Base-by-base conservation (phyloP, 37 sponge, comb jelly and placozoan genomes). In the Beroe ovata region DNA sequence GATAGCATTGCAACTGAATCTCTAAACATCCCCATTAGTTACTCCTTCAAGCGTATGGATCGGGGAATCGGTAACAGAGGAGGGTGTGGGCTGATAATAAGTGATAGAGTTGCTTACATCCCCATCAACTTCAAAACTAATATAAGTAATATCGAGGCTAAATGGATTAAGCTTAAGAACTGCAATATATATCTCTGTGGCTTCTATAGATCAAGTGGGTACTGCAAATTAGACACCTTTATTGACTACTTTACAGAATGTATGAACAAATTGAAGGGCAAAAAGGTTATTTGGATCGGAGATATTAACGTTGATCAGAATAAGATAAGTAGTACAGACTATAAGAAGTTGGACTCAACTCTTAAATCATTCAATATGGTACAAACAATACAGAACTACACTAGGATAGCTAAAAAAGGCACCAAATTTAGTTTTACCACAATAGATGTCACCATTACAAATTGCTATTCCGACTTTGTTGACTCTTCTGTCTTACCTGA, bases 31-130 rank as follows among this genome's bases (percentile, higher is more conserved):
- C 63, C 63, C 6, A 28, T 25, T n/a, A 28, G 4, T 16, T 62
- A 28, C 20, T n/a, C 23, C 4, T 25, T 62, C 23, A n/a, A n/a
- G 20, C 63, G 63, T 4, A 62, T 20, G 4, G 63, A 62, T 62
- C 8, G 63, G 20, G 28, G 28, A 8, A 62, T 6, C 21, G 29
- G 63, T 62, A n/a, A 14, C 4, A 21, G 63, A 62, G 63, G 29
- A n/a, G 63, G 63, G 63, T 62, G 63, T 62, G 63, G 63, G 6
- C 6, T 62, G 63, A 20, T 62, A 23, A 62, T 62, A n/a, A 62
- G 29, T 23, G 20, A 62, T 14, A 62, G 20, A 16, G 28, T 62
- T n/a, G 29, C 28, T 23, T 62, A 62, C 21, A n/a, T n/a, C n/a
- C n/a, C n/a, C n/a, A n/a, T n/a, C n/a, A 16, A 21, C 21, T 14